These are phyloP conservation scores for Sylvietta virens DNA, from an alignment of 2,113 vertebrate genomes.

Conservation along the genomic window DNA sequence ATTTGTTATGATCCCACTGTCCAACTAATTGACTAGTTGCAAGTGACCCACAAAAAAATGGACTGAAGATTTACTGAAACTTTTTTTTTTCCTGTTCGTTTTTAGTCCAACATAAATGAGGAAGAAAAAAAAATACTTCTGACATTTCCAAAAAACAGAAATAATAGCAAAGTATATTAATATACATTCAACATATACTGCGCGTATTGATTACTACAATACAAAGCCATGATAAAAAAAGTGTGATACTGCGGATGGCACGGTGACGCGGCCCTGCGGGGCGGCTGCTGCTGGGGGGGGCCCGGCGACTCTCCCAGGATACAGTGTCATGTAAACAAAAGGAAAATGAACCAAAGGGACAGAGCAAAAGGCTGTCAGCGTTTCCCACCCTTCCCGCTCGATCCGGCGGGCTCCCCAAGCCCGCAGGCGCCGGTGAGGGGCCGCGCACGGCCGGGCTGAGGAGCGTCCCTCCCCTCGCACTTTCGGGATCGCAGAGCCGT, in stretches of 20 bases:
- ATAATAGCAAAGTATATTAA: slow-evolving; percentile 75
- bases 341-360: not conserved
- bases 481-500: not conserved
- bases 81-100: not conserved
- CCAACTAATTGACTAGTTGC: slow-evolving; percentile 63
- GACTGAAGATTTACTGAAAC: slow-evolving; percentile 61
- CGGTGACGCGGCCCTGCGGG: slow-evolving; percentile 22
- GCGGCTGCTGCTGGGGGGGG: not conserved
- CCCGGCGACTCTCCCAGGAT: slow-evolving; percentile 28
- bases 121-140: slow-evolving; percentile 71
- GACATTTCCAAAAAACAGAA: slow-evolving; percentile 78
- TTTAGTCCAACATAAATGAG: slow-evolving; percentile 73
- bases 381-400: not conserved
- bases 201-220: slow-evolving; percentile 71
- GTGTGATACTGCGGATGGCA: slow-evolving; percentile 67
- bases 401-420: not conserved
- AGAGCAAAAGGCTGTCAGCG: slow-evolving; percentile 3
- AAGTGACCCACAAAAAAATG: slow-evolving; percentile 67
- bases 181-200: slow-evolving; percentile 81
- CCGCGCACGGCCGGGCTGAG: rapidly evolving
- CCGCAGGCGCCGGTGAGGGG: not conserved
- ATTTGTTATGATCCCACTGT: slow-evolving; percentile 69
- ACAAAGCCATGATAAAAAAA: slow-evolving; percentile 75
- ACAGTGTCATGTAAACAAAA: slow-evolving; percentile 65
- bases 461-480: not conserved